phyloP scores from a whole-genome alignment of 2,888 invertebrate genomes.

The Hirtodrosophila alboralis region DNA sequence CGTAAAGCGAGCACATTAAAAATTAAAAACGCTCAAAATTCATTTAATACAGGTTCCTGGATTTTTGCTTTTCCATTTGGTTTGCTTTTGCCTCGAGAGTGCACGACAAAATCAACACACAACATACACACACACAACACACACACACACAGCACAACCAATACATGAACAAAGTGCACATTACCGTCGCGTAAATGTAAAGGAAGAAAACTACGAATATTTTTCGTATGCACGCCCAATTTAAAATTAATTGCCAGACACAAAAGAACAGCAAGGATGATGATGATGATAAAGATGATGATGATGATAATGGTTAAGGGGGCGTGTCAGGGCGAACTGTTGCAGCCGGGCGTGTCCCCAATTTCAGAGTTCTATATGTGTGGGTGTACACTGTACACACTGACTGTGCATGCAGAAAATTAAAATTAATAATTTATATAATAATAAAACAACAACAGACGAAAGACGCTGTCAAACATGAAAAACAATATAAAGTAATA shows the following conservation, averaged over 20 bases:
- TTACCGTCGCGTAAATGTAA: slow-evolving; percentile 63
- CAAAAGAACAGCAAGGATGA: slow-evolving; percentile 69
- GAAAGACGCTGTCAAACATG: slow-evolving; percentile 10
- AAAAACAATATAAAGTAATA: slow-evolving; percentile 3
- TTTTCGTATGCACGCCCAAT: slow-evolving; percentile 80
- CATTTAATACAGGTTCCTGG: slow-evolving; percentile 57
- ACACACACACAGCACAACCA: slow-evolving; percentile 18
- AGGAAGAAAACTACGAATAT: slow-evolving; percentile 76
- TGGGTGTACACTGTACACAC: slow-evolving; percentile 63
- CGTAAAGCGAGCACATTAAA: slow-evolving; percentile 45
- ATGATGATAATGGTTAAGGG: slow-evolving; percentile 14
- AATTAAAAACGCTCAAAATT: slow-evolving; percentile 64
- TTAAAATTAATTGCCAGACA: slow-evolving; percentile 83
- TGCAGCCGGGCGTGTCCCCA: slow-evolving; percentile 50
- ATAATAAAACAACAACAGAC: slow-evolving; percentile 60
- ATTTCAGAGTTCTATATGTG: slow-evolving; percentile 27
- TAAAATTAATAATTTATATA: slow-evolving; percentile 83
- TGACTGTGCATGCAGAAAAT: slow-evolving; percentile 82
- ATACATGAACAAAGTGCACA: slow-evolving; percentile 54
- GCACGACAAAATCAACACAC: slow-evolving; percentile 58
- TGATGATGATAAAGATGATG: slow-evolving; percentile 18
- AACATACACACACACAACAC: slow-evolving; percentile 11
- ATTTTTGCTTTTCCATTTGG: slow-evolving; percentile 32
- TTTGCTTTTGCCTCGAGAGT: slow-evolving; percentile 44
- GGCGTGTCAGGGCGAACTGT: slow-evolving; percentile 35